A percentile compares a stretch with the other conserved stretches of the same genome.
phyloP scores from a whole-genome alignment of 35 echinoderm and acorn worm species.

The Ophiothrix spiculata region DNA sequence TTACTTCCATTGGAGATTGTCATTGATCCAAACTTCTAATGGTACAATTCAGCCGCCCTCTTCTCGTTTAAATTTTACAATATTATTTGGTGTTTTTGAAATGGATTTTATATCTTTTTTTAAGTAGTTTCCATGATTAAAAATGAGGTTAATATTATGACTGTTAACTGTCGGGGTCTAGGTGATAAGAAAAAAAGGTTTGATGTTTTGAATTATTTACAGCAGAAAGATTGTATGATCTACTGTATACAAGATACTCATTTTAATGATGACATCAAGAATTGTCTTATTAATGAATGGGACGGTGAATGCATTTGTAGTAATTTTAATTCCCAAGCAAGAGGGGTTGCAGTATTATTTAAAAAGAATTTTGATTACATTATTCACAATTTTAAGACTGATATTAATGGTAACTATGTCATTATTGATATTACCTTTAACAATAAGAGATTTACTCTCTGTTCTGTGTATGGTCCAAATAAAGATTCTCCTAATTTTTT shows the following conservation, averaged over 20 bases:
- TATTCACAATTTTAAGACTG: background rate
- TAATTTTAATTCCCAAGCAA: background rate
- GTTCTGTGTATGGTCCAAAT: slow-evolving; percentile 34
- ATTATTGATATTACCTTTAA: background rate
- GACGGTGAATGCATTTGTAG: background rate
- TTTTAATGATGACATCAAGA: background rate
- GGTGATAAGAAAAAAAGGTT: background rate
- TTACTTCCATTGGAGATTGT: no score
- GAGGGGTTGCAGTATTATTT: background rate
- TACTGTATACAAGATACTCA: slow-evolving; percentile 46
- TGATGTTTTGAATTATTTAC: slow-evolving; percentile 40
- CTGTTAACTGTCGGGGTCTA: slow-evolving; percentile 34
- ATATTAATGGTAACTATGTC: slow-evolving; percentile 12
- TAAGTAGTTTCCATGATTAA: background rate
- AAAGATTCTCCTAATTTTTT: no score
- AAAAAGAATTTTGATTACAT: slow-evolving; percentile 8
- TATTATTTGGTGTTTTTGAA: no score
- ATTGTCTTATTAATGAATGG: slow-evolving; percentile 1
- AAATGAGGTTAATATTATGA: background rate
- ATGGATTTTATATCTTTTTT: no score
- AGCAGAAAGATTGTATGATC: background rate
- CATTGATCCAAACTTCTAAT: no score
- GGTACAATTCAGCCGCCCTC: no score
- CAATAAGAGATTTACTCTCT: background rate
- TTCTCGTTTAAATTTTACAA: no score